A percentile compares a stretch with the other conserved stretches of the same genome.
Conservation (phyloP, 92 coral and sea anemone species). For the Umimayanthus chanpuru region DNA sequence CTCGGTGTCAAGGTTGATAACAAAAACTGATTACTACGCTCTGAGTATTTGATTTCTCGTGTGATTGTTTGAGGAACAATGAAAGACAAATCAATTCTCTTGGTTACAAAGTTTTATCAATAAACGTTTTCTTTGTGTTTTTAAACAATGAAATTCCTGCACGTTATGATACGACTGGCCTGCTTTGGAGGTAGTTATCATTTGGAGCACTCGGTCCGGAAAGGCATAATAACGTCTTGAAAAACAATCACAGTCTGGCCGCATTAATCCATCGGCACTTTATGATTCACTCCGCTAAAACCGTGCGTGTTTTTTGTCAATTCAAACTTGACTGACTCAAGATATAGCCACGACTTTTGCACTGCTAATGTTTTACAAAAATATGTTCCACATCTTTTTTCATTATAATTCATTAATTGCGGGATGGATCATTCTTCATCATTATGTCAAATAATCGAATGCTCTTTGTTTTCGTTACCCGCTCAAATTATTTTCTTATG, state of each 20-base stretch:
- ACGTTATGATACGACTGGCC: background rate
- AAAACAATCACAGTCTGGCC: background rate
- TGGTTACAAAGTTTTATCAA: background rate
- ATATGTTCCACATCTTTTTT: background rate
- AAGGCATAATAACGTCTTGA: background rate
- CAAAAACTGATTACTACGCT: background rate
- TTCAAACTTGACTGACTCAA: background rate
- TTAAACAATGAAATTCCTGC: background rate
- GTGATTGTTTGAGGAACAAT: background rate
- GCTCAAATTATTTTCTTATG: background rate
- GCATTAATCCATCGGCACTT: background rate
- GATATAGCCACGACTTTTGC: background rate
- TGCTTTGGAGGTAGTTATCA: background rate
- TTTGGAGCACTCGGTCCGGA: background rate
- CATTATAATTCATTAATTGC: background rate
- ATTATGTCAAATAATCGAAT: background rate
- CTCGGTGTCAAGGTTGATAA: background rate
- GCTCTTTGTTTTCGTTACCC: background rate
- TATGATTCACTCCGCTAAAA: background rate
- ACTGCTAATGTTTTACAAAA: background rate
- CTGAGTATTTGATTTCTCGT: background rate
- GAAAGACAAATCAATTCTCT: background rate
- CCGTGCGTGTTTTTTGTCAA: background rate
- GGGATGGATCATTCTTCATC: background rate
- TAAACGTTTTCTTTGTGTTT: background rate